Conservation (phyloP, 2,797 vertebrate genomes). For the Coilia nasus region DNA sequence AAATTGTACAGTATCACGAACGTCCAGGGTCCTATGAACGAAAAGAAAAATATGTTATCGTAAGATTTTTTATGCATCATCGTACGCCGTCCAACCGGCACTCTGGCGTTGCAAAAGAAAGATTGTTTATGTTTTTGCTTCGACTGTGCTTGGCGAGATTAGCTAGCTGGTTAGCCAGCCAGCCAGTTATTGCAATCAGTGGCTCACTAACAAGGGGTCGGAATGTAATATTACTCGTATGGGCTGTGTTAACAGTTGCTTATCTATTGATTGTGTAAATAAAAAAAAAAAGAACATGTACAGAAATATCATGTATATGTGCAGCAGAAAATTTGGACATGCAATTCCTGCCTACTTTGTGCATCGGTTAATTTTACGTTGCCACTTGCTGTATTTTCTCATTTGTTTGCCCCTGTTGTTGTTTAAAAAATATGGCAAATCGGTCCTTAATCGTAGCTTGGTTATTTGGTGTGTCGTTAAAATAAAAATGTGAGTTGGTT, state of each 20-base stretch:
- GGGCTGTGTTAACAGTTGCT: not conserved
- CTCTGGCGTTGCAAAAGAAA: not conserved
- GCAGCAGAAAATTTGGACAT: not conserved
- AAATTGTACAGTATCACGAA: not conserved
- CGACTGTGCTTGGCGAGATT: constrained; percentile 35
- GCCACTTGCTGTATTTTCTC: not conserved
- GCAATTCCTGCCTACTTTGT: not conserved
- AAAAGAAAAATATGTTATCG: not conserved
- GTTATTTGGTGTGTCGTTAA: not conserved
- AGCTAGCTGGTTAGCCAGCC: constrained; percentile 40
- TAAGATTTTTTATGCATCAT: constrained; percentile 16
- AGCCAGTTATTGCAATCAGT: not conserved
- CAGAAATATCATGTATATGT: not conserved
- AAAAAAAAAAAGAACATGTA: not conserved
- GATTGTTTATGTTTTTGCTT: constrained; percentile 33
- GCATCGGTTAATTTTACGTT: not conserved
- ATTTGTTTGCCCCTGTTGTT: not conserved
- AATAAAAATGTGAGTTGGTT: not conserved
- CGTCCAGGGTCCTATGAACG: not conserved
- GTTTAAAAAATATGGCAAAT: not conserved
- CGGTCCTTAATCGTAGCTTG: not conserved
- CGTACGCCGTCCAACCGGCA: not conserved
- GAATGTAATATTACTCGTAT: not conserved
- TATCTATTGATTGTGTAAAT: not conserved
- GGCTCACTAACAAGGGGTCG: not conserved